These are phyloP conservation scores for Polypterus senegalus DNA, from an alignment of 2,113 vertebrate genomes.

Conservation along the genomic window DNA sequence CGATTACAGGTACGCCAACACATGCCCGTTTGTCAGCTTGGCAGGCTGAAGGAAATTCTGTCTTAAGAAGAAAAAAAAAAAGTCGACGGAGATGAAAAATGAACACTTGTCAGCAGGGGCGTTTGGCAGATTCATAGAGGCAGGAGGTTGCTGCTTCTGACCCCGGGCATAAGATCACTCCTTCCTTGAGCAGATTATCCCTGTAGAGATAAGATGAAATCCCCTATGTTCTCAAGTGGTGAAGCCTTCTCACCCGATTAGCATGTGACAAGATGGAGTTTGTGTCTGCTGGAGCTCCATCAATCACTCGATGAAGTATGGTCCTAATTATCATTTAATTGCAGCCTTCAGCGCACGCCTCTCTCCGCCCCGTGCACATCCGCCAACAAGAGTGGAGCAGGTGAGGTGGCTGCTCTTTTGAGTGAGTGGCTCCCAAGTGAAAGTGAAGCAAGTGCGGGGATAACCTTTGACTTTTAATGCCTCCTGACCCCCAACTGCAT, in stretches of 20 bases:
- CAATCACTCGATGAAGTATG: conserved; percentile 71
- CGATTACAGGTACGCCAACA: conserved; percentile 41
- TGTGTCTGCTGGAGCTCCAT: conserved; percentile 55
- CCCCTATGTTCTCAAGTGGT: conserved; percentile 47
- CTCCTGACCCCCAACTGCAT: too few species aligned
- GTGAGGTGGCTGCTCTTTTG: too few species aligned
- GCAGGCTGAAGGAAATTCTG: conserved; percentile 29
- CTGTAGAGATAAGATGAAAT: conserved; percentile 52
- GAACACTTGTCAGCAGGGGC: conserved; percentile 1
- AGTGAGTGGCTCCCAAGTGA: too few species aligned
- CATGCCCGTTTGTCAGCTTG: conserved; percentile 36
- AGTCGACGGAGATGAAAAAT: conserved; percentile 4
- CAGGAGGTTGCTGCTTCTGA: conserved; percentile 26
- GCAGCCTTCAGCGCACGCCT: conserved; percentile 45
- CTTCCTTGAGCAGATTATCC: conserved; percentile 62
- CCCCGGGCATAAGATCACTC: conserved; percentile 38
- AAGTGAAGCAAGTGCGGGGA: too few species aligned
- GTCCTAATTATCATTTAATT: conserved; percentile 71
- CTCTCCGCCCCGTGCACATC: conserved; percentile 1
- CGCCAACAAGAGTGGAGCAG: too few species aligned
- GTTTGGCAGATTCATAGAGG: conserved; percentile 15
- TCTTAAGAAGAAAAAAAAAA: conserved; percentile 25
- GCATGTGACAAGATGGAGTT: conserved; percentile 44
- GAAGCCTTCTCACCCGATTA: conserved; percentile 58
- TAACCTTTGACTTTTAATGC: too few species aligned